phyloP scores from a whole-genome alignment of 2,113 vertebrate species.

The Rhinolophus sinicus region DNA sequence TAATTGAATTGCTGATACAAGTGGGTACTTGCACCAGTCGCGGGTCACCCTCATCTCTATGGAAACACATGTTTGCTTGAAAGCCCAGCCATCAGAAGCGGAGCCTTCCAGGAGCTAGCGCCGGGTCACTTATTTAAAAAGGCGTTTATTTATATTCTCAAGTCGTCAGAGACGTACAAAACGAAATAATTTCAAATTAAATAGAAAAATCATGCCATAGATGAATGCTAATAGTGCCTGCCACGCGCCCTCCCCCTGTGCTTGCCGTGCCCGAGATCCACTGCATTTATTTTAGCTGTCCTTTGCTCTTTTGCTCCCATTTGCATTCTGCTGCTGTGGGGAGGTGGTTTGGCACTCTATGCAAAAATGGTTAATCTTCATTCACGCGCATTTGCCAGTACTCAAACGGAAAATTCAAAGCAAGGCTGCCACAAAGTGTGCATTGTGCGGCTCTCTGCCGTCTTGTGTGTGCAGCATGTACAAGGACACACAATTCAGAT shows the following conservation, averaged over 20 bases:
- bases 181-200: slow-evolving; percentile 80
- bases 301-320: slow-evolving; percentile 66
- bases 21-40: slow-evolving; percentile 60
- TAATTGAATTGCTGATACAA: slow-evolving; percentile 73
- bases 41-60: slow-evolving; percentile 72
- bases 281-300: slow-evolving; percentile 46
- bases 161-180: slow-evolving; percentile 50
- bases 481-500: accelerated
- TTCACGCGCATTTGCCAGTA: slow-evolving; percentile 48
- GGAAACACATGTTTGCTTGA: slow-evolving; percentile 73
- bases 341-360: slow-evolving; percentile 63
- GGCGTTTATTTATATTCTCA: slow-evolving; percentile 66
- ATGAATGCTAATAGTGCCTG: slow-evolving; percentile 54
- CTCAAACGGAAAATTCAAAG: slow-evolving; percentile 61
- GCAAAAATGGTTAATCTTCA: slow-evolving; percentile 75
- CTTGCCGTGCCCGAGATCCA: neutral
- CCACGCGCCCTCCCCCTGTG: neutral
- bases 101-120: slow-evolving; percentile 25
- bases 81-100: slow-evolving; percentile 63
- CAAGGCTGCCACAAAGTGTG: neutral
- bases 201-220: slow-evolving; percentile 46
- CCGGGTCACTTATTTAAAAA: slow-evolving; percentile 45
- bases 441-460: neutral
- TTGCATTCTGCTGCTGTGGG: slow-evolving; percentile 56
- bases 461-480: neutral